phyloP scores from a whole-genome alignment of 2,113 vertebrate species.

The Oxyruncus cristatus region DNA sequence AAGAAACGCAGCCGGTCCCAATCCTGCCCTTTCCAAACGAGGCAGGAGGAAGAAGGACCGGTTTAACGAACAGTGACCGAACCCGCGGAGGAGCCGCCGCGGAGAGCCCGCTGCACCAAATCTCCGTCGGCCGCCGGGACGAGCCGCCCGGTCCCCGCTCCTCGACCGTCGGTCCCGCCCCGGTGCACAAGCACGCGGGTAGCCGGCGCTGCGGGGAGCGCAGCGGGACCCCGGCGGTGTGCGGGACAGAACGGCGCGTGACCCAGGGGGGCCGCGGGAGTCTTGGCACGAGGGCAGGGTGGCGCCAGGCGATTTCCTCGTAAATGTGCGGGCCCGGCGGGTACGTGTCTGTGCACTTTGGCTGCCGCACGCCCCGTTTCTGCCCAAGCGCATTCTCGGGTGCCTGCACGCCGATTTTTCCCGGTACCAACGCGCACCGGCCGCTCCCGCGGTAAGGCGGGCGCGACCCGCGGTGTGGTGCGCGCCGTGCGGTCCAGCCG shows the following conservation, averaged over 20 bases:
- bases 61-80: background rate
- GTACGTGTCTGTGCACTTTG: background rate
- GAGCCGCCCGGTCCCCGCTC: background rate
- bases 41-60: background rate
- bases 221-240: fast-evolving
- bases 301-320: background rate
- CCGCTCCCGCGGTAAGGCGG: background rate
- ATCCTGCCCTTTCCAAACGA: background rate
- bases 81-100: background rate
- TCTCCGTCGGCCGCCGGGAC: background rate
- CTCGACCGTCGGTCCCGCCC: background rate
- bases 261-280: background rate
- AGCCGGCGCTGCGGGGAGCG: background rate
- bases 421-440: too few species aligned
- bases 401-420: background rate
- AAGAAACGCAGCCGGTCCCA: background rate
- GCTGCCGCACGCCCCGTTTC: background rate
- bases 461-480: background rate
- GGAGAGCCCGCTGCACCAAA: background rate
- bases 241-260: background rate
- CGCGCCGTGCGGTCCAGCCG: too few species aligned
- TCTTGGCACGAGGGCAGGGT: background rate
- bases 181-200: background rate
- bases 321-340: background rate
- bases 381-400: background rate